Evolutionary conservation across 2,888 invertebrate genomes (phyloP), one percentile per base, ranked within the genome.

Genomic region (Melolontha melolontha): DNA sequence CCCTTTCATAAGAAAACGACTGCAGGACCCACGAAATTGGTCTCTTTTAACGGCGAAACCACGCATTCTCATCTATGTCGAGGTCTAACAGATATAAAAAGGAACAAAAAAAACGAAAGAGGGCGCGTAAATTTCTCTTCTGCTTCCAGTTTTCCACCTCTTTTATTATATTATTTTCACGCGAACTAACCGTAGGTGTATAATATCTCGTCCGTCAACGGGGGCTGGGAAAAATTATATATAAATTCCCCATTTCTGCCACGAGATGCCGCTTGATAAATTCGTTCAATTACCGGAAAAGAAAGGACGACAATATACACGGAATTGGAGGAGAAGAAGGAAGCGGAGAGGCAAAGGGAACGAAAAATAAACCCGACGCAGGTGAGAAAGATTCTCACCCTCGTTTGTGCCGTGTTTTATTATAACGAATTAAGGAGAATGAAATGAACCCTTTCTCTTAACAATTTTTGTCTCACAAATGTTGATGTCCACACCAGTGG

Each of bases 1-100:
- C 59, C 47, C 59, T 62, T 62, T 62, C 59, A 49, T 62, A 62
- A 62, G 47, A 62, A n/a, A 47, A 47, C 59, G 49, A 47, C 59
- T 29, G 49, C 12, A 47, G 59, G 59, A 49, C 59, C 34, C 34
- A 39, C 59, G 34, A 62, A 62, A 62, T 62, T 62, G 59, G 59
- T 62, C 29, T 22, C 6, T 22, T 62, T 62, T 62, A 62, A 62
- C 59, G 42, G 16, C 34, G 34, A 62, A 47, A 62, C 59, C 59
- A 16, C 59, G 59, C 39, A 62, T 47, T 62, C 59, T 47, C 59
- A 47, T 47, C 59, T 47, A 29, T 34, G 34, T 34, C 34, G 34
- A 34, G 47, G 11, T 47, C 16, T 47, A 62, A 29, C 47, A 62
- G 47, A 62, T 62, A 62, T 62, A 62, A 62, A 62, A 62, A 47